A percentile compares a stretch with the other conserved stretches of the same genome.
These are phyloP conservation scores for Lasioglossum oenotherae DNA, from an alignment of 2,888 invertebrate species.

Conservation along the genomic window DNA sequence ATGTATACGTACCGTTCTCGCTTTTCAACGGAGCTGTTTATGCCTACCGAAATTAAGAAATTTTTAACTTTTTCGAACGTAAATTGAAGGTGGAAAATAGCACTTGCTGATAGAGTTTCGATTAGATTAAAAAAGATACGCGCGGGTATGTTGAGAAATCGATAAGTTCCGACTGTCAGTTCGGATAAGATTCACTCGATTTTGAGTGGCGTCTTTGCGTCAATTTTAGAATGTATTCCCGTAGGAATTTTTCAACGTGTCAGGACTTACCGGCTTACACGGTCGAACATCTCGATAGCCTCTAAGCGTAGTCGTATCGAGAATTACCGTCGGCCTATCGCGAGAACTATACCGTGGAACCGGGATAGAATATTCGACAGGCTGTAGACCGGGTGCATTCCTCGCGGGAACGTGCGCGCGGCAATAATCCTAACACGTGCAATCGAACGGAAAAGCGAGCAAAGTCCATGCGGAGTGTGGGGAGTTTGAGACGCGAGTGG, in stretches of 20 bases:
- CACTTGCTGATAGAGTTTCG: no score
- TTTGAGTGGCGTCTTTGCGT: background rate
- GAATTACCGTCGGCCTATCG: background rate
- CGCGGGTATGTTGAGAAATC: no score
- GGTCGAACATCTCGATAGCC: background rate
- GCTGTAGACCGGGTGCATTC: constrained; percentile 23
- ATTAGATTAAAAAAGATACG: no score
- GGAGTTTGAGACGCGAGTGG: background rate
- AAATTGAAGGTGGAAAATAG: no score
- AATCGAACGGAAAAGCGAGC: constrained; percentile 46
- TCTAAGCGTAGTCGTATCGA: background rate
- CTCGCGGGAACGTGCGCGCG: background rate
- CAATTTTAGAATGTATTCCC: background rate
- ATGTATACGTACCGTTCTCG: background rate
- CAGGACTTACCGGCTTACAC: background rate
- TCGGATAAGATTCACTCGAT: background rate
- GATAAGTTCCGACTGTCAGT: no score
- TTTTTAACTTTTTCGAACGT: no score
- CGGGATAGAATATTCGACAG: background rate
- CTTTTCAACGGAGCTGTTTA: background rate
- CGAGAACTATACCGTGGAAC: background rate
- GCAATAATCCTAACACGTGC: constrained; percentile 43
- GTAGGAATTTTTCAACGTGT: background rate
- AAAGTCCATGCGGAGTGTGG: background rate
- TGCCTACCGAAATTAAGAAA: background rate